Evolutionary conservation across 2,797 vertebrate genomes (phyloP), one percentile per base, ranked within the genome.

Genomic region (Chaetodon trifasciatus): DNA sequence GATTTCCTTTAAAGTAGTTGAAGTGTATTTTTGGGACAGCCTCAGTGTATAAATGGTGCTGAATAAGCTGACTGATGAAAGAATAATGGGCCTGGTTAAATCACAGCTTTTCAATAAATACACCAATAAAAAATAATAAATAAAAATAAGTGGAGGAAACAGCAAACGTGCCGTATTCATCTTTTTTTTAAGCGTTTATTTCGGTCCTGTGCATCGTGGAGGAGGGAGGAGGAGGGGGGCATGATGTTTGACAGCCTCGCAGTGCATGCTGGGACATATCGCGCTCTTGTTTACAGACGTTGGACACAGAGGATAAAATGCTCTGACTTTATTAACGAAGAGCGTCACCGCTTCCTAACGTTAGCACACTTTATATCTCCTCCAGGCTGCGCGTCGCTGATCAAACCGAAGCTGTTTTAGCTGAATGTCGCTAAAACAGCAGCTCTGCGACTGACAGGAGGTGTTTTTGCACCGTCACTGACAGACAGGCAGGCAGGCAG

Each of bases 391-490:
- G 11, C 24, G 35, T 32, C 21, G 3, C 12, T 6, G 19, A 12
- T 13, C 0, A 8, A 23, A 53, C 0, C 1, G 3, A 1, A 5
- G 35, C 6, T 0, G 2, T 49, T 46, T n/a, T 0, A 13, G 6
- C 40, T 9, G 72, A 1, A 55, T 28, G 60, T 13, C 11, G 5
- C 3, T 16, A 0, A 17, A 61, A 2, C 56, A 4, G 64, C 70
- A 40, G 65, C 56, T n/a, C 2, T 17, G 49, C 0, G 8, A 11
- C 68, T 42, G 63, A 58, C 58, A 21, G 23, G 19, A 63, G 13
- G 8, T 8, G 9, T 61, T 86, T 92, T 68, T 93, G 93, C 93
- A 92, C 70, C 8, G 93, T 94, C 93, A 94, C 93, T 74, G 89
- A 90, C 82, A 77, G 46, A 37, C 70, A 62, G n/a, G 16, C 47